Base-by-base conservation (phyloP, 1,140 invertebrate genomes). In the Nasonia longicornis region DNA sequence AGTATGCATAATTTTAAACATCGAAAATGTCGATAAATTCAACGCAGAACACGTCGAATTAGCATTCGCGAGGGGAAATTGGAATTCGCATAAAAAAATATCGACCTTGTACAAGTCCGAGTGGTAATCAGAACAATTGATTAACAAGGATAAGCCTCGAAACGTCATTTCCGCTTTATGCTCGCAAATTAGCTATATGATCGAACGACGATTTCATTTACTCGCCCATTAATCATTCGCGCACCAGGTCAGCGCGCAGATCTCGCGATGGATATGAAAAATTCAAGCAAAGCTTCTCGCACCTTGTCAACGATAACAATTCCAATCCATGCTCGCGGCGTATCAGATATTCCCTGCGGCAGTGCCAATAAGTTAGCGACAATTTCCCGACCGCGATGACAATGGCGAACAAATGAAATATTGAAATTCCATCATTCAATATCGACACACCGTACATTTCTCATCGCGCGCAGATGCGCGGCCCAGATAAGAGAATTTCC, bases 351-450 rank as follows among this genome's bases (percentile, higher is more conserved):
- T 20, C 16, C 16, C 16, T 26, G 31, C 31, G 4, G 4, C 31
- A 35, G 3, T 20, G 7, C 52, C 6, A 7, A n/a, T 20, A n/a
- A 7, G 52, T 58, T n/a, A 58, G 52, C 7, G 52, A 58, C 52
- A 58, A 58, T 58, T 58, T 58, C 52, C 52, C 52, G 20, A n/a
- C 52, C 52, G 52, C 52, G 52, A 26, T 26, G 26, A 58, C 16
- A 58, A 58, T 20, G 20, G 20, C 4, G 52, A n/a, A 58, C 52
- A 58, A 58, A 20, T 58, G 52, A 58, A 58, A 58, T n/a, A 58
- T 58, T 58, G 52, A 58, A 58, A 58, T 58, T n/a, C 52, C 52
- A 58, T 58, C 52, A 58, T 58, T 58, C 52, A 58, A 58, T 58
- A n/a, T 20, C 52, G 52, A 58, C 16, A n/a, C 52, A 42, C 16